Evolutionary conservation across 2,888 invertebrate species (phyloP), one percentile per base, ranked within the genome.

Genomic region (Trisateles emortualis): DNA sequence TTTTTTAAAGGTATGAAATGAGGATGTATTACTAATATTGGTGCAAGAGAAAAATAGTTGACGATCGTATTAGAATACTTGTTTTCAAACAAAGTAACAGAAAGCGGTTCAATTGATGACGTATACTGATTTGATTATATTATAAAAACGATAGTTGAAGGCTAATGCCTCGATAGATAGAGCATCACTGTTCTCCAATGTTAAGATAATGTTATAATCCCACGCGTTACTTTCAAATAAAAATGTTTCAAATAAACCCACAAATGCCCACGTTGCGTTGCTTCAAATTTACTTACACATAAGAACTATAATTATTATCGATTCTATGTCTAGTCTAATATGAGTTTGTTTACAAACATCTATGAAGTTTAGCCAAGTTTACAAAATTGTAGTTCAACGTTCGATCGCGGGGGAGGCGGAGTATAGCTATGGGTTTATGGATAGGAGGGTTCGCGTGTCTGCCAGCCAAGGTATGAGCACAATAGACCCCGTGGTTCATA

Each of bases 361-460:
- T 58, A 63, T 52, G 60, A 68, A 40, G 54, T 60, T 57, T 57
- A 52, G 50, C 46, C 63, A 60, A 61, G 61, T 64, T 70, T 54
- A 62, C 57, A 30, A 56, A 66, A 71, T 70, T 59, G 54, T 53
- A 57, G 64, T 72, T 72, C 68, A 70, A 72, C 45, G 73, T 55
- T 58, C 59, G 57, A 52, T 61, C 30, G 65, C 62, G 68, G 72
- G 68, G 71, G 69, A 73, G 68, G 68, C 72, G 78, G 74, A 74
- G 63, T 74, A 79, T 81, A 82, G 68, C 74, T 83, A 81, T 83
- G 77, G 77, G 64, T 79, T 72, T 77, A 50, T 68, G 72, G 62
- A 68, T 72, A 74, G 79, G 85, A 84, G 88, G 90, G 88, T 86
- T 88, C 76, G 87, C 86, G 80, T 86, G 90, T 90, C 88, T 91